Evolutionary conservation across 2,888 invertebrate genomes (phyloP).

Genomic region (Diogma glabrata): DNA sequence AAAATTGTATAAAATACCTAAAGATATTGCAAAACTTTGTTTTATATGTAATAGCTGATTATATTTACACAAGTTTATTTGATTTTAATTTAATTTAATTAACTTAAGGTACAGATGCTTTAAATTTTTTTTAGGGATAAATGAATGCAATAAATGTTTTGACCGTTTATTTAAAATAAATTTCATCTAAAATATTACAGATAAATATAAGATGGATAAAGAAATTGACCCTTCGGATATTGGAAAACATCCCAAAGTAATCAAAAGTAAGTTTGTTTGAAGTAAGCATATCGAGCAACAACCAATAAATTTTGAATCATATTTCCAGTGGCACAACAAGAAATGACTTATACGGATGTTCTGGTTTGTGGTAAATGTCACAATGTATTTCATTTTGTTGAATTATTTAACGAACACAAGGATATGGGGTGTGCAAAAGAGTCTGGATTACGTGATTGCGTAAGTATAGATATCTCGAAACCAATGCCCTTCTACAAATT

Average conservation of each 20-base stretch:
- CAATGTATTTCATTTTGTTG: slow-evolving; percentile 64
- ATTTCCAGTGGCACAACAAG: slow-evolving; percentile 58
- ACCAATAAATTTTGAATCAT: not conserved
- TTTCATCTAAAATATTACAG: not conserved
- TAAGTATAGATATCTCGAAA: slow-evolving; percentile 31
- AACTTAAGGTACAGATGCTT: not conserved
- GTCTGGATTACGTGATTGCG: slow-evolving; percentile 54
- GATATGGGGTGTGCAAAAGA: slow-evolving; percentile 46
- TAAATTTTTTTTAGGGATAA: not conserved
- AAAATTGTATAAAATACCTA: no score
- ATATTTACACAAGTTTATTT: not conserved
- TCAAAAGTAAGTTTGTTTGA: slow-evolving; percentile 41
- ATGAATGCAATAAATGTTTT: not conserved
- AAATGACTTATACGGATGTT: slow-evolving; percentile 63
- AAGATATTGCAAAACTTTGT: no score
- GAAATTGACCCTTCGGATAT: slow-evolving; percentile 48
- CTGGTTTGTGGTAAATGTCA: slow-evolving; percentile 77
- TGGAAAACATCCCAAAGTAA: slow-evolving; percentile 47
- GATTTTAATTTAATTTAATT: not conserved
- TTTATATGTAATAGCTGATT: no score
- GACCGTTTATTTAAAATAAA: not conserved
- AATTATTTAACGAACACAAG: slow-evolving; percentile 67
- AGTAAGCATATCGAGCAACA: not conserved
- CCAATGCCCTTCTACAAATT: not conserved
- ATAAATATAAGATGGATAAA: slow-evolving; percentile 25